A percentile compares a stretch with the other conserved stretches of the same genome.
phyloP scores from a whole-genome alignment of 1,140 invertebrate genomes.

The Oryzaephilus surinamensis region DNA sequence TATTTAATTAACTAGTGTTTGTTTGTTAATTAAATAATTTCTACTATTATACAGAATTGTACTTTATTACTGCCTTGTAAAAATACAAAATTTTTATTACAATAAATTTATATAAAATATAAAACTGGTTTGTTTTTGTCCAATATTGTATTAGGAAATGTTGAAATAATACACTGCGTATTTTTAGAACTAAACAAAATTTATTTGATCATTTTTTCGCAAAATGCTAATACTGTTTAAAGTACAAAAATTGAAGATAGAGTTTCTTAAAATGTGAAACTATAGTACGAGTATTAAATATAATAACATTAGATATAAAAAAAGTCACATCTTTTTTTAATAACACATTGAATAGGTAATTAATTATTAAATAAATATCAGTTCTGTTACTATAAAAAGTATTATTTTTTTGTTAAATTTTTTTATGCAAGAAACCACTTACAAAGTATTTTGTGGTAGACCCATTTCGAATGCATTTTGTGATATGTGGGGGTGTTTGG shows the following conservation, averaged over 20 bases:
- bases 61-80: no score
- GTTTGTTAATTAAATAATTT: no score
- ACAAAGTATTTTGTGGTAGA: constrained; percentile 17
- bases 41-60: no score
- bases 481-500: neutral
- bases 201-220: constrained; percentile 25
- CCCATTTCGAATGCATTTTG: constrained; percentile 14
- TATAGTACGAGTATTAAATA: constrained; percentile 27
- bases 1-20: no score
- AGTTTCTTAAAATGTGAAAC: constrained; percentile 23
- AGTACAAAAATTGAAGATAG: constrained; percentile 30
- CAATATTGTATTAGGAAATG: no score
- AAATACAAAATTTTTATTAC: no score
- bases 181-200: constrained; percentile 27
- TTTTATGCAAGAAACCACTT: constrained; percentile 16
- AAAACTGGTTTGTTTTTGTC: no score
- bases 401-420: constrained; percentile 17
- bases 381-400: constrained; percentile 25
- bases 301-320: constrained; percentile 25
- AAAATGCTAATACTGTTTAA: constrained; percentile 30
- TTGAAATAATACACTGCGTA: no score
- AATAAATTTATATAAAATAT: no score
- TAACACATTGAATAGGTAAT: constrained; percentile 22
- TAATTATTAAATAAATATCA: constrained; percentile 28
- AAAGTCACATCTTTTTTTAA: constrained; percentile 19